Evolutionary conservation across 2,797 vertebrate genomes (phyloP).

Genomic region (Botia kubotai): DNA sequence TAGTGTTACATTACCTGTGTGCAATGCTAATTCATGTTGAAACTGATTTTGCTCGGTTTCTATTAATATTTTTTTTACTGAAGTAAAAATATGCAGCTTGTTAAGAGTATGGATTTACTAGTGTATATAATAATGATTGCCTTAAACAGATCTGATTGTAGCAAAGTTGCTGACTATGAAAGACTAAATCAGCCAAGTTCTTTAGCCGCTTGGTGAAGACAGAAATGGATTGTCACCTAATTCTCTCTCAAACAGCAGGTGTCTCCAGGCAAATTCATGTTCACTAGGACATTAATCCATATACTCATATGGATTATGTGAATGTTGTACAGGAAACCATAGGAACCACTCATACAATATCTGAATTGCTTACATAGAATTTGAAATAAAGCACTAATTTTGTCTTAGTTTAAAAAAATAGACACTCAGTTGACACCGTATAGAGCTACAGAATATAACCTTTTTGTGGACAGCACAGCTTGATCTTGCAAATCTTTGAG

Average conservation of each 20-base stretch:
- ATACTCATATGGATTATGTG: constrained; percentile 51
- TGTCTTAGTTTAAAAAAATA: too few species aligned
- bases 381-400: too few species aligned
- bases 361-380: constrained; percentile 50
- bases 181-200: too few species aligned
- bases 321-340: constrained; percentile 31
- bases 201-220: not conserved
- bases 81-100: not conserved
- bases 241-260: constrained; percentile 10
- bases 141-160: not conserved
- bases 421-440: too few species aligned
- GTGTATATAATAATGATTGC: not conserved
- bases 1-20: too few species aligned
- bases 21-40: not conserved
- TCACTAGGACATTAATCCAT: constrained; percentile 57
- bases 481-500: too few species aligned
- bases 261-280: constrained; percentile 10
- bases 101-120: constrained; percentile 1
- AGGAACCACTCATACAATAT: constrained; percentile 67
- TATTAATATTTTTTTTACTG: too few species aligned
- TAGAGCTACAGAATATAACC: too few species aligned
- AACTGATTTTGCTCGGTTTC: not conserved
- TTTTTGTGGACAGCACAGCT: too few species aligned
- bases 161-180: too few species aligned
- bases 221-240: constrained; percentile 5